Evolutionary conservation across 1,140 invertebrate genomes (phyloP).

Genomic region (Galleria mellonella): DNA sequence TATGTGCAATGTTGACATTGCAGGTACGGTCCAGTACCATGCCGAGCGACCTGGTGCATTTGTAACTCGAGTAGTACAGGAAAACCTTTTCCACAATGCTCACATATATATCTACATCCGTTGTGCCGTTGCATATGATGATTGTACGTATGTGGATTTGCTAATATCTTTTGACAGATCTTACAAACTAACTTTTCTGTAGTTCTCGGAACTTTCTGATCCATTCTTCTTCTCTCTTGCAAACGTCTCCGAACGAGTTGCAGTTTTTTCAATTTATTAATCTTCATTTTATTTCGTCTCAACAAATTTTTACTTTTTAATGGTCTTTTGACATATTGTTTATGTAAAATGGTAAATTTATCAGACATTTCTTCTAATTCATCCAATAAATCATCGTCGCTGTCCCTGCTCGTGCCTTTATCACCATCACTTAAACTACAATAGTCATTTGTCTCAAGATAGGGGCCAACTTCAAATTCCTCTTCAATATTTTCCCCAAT

Average conservation of each 20-base stretch:
- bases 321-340: too few relatives aligned
- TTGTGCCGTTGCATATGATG: constrained; percentile 56
- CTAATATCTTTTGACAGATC: constrained; percentile 40
- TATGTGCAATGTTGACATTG: constrained; percentile 46
- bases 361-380: constrained; percentile 8
- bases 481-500: not conserved
- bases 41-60: constrained; percentile 35
- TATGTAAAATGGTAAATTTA: not conserved
- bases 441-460: too few relatives aligned
- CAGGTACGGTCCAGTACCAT: constrained; percentile 37
- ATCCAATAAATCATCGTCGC: constrained; percentile 5
- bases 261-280: too few relatives aligned
- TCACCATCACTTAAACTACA: too few relatives aligned
- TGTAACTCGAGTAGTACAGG: constrained; percentile 28
- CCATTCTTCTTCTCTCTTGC: constrained; percentile 8
- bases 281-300: not conserved
- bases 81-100: constrained; percentile 54
- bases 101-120: constrained; percentile 46
- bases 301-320: too few relatives aligned
- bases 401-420: not conserved
- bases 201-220: constrained; percentile 5
- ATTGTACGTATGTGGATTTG: constrained; percentile 41
- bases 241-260: too few relatives aligned
- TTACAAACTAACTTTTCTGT: constrained; percentile 24
- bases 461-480: not conserved